Evolutionary conservation across 2,113 vertebrate genomes (phyloP).

Genomic region (Archilochus colubris): DNA sequence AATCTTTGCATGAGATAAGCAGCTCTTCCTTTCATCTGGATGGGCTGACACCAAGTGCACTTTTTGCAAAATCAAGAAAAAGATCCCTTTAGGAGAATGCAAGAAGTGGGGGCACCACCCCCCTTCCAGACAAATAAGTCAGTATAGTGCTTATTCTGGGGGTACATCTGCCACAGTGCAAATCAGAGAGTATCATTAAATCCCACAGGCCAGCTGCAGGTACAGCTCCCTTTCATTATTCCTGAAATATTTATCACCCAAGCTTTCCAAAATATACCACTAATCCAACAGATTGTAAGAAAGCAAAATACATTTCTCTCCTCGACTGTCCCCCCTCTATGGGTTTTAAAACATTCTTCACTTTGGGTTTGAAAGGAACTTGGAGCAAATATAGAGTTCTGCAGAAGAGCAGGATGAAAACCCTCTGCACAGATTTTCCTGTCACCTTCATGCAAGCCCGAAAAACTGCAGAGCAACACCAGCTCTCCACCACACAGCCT

Average conservation of each 20-base stretch:
- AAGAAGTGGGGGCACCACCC: neutral
- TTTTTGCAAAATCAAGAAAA: neutral
- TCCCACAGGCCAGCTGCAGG: neutral
- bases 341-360: neutral
- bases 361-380: neutral
- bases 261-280: neutral
- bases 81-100: neutral
- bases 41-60: neutral
- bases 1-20: neutral
- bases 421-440: neutral
- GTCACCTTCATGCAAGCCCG: neutral
- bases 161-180: neutral
- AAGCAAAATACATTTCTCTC: neutral
- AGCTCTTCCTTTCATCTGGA: neutral
- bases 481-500: neutral
- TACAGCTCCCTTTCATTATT: neutral
- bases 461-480: neutral
- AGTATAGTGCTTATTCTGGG: neutral
- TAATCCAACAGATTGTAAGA: neutral
- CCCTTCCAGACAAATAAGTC: neutral
- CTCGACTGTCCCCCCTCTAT: neutral
- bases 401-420: neutral
- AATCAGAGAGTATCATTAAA: neutral
- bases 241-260: neutral
- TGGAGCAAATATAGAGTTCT: neutral